Evolutionary conservation across 2,797 vertebrate genomes (phyloP).

Genomic region (Oreochromis grahami): DNA sequence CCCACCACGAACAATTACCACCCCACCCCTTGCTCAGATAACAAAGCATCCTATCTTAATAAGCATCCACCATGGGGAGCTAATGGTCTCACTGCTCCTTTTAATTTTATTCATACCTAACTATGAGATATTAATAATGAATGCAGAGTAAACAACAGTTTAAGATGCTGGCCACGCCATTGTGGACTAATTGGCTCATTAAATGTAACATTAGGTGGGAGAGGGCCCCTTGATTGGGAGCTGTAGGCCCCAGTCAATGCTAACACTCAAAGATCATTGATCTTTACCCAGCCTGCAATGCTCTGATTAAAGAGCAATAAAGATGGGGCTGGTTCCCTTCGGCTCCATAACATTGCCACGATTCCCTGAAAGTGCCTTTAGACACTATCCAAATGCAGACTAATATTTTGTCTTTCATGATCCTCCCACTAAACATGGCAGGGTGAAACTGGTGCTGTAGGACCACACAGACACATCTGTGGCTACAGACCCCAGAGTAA

Average conservation of each 20-base stretch:
- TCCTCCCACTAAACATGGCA: slow-evolving; percentile 25
- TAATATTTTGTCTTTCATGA: slow-evolving; percentile 62
- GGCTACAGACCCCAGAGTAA: slow-evolving; percentile 35
- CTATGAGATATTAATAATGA: slow-evolving; percentile 85
- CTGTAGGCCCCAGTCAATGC: slow-evolving; percentile 77
- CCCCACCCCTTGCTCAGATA: slow-evolving; percentile 68
- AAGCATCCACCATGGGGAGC: slow-evolving; percentile 80
- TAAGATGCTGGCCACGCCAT: slow-evolving; percentile 81
- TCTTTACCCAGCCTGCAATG: slow-evolving; percentile 73
- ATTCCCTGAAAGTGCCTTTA: slow-evolving; percentile 56
- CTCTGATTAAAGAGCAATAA: slow-evolving; percentile 82
- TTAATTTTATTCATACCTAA: slow-evolving; percentile 87
- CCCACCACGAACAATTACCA: slow-evolving; percentile 74
- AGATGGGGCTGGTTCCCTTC: slow-evolving; percentile 65
- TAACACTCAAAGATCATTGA: slow-evolving; percentile 79
- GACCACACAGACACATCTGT: slow-evolving; percentile 51
- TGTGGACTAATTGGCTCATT: slow-evolving; percentile 85
- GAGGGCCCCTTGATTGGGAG: slow-evolving; percentile 76
- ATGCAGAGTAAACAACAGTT: slow-evolving; percentile 84
- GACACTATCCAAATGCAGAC: slow-evolving; percentile 46
- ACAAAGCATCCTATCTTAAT: slow-evolving; percentile 82
- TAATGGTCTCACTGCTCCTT: slow-evolving; percentile 81
- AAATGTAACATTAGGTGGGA: slow-evolving; percentile 82
- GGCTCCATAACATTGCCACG: slow-evolving; percentile 49
- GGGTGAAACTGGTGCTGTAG: slow-evolving; percentile 21